Conservation (phyloP, 2,113 vertebrate genomes). For the Osmerus mordax region DNA sequence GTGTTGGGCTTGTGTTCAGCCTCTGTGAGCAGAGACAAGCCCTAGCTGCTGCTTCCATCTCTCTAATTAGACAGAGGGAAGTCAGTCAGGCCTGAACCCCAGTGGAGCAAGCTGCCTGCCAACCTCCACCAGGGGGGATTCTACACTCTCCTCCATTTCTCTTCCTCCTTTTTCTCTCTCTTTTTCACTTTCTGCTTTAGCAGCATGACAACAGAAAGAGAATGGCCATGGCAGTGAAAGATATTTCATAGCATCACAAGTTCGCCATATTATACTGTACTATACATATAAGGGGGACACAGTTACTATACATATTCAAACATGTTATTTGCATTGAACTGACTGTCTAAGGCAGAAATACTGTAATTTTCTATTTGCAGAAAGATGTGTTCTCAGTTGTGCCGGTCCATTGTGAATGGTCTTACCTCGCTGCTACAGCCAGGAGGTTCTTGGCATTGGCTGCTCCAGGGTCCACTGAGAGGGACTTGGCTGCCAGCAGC, state of each 20-base stretch:
- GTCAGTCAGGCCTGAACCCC: constrained; percentile 70
- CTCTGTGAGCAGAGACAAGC: constrained; percentile 62
- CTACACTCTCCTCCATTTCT: constrained; percentile 15
- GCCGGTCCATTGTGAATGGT: constrained; percentile 2
- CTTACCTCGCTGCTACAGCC: constrained; percentile 93
- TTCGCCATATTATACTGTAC: too few relatives aligned
- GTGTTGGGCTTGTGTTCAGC: constrained; percentile 60
- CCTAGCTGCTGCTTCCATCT: constrained; percentile 63
- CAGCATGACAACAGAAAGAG: background rate
- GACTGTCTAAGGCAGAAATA: too few relatives aligned
- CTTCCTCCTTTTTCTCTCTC: background rate
- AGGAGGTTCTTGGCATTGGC: constrained; percentile 97
- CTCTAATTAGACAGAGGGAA: constrained; percentile 71
- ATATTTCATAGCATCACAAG: too few relatives aligned
- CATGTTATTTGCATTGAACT: too few relatives aligned
- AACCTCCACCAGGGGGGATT: constrained; percentile 50
- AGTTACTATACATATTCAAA: too few relatives aligned
- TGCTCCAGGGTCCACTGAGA: constrained; percentile 95
- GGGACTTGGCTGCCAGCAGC: constrained; percentile 94
- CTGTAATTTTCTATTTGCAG: too few relatives aligned
- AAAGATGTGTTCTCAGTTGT: constrained; percentile 11
- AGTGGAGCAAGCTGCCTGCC: constrained; percentile 54
- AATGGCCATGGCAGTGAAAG: too few relatives aligned
- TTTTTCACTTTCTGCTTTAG: constrained; percentile 3
- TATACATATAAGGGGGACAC: too few relatives aligned